Conservation (phyloP, 2,113 vertebrate genomes). For the Neodontobutis hainanensis region DNA sequence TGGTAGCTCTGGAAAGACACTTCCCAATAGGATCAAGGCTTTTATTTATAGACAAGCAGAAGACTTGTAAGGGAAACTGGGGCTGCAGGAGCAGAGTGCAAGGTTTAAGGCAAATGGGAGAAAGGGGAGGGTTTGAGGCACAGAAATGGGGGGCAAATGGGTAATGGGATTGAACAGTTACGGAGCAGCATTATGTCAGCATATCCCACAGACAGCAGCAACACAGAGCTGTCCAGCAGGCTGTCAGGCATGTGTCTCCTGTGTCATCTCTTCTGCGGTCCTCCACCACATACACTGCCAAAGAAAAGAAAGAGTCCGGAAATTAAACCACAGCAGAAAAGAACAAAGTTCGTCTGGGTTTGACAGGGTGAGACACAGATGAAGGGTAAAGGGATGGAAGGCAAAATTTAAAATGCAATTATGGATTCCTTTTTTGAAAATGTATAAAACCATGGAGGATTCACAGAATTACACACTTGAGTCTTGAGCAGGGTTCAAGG, state of each 20-base stretch:
- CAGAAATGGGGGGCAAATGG: slow-evolving; percentile 34
- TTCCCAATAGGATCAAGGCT: slow-evolving; percentile 25
- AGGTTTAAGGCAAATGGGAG: slow-evolving; percentile 46
- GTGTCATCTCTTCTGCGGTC: slow-evolving; percentile 85
- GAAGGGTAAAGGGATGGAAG: not conserved
- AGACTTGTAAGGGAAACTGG: slow-evolving; percentile 17
- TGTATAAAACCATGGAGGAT: slow-evolving; percentile 10
- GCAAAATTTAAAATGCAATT: slow-evolving; percentile 25
- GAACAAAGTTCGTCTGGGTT: not conserved
- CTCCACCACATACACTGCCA: slow-evolving; percentile 91
- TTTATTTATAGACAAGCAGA: slow-evolving; percentile 39
- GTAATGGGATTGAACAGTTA: slow-evolving; percentile 17
- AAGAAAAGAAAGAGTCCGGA: slow-evolving; percentile 2
- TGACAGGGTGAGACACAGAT: not conserved
- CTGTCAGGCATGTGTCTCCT: slow-evolving; percentile 88
- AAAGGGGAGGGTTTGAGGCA: slow-evolving; percentile 43
- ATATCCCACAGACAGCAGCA: slow-evolving; percentile 98
- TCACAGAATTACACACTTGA: slow-evolving; percentile 2
- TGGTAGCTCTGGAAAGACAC: slow-evolving; percentile 12
- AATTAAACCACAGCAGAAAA: not conserved
- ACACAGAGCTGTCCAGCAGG: slow-evolving; percentile 94
- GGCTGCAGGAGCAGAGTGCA: slow-evolving; percentile 8
- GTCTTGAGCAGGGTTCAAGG: slow-evolving; percentile 33
- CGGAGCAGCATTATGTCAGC: slow-evolving; percentile 83
- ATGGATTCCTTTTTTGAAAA: slow-evolving; percentile 16